Base-by-base conservation (phyloP, 2,797 vertebrate species). In the Limnodromus scolopaceus region DNA sequence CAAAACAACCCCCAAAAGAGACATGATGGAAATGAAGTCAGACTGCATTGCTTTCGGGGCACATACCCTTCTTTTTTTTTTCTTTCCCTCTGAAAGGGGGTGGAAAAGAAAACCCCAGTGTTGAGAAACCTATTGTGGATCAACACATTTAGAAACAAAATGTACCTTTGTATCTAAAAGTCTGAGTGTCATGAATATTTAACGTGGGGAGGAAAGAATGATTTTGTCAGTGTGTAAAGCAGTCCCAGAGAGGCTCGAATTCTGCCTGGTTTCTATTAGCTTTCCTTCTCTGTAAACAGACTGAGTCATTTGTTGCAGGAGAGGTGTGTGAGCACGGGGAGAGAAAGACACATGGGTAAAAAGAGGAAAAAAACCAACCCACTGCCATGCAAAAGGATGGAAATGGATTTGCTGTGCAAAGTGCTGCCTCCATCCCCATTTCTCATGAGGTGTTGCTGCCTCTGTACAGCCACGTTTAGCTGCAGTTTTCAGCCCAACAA, bases 141-240 rank as follows among this genome's bases (percentile, higher is more conserved):
- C 96, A 96, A 97, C 94, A 96, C 95, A 96, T 97, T 98, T 97
- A 96, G 97, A 97, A 98, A 97, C 97, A 98, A 97, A 98, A 98
- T 98, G 98, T 98, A 98, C 97, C 97, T 98, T 97, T 98, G 97
- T 98, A 97, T 97, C 97, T 98, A 97, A 97, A 98, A 97, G 97
- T 97, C 94, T 18, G 92, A 97, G 91, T 71, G 90, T 64, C 94
- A 97, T 98, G 97, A 98, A 98, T 98, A 98, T 98, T 98, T 98
- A 98, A 98, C 43, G 6, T 43, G 18, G 57, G 89, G 93, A 97
- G 96, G 97, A 97, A 97, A 97, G 97, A 98, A 98, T 97, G 97
- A 97, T 98, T 98, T 97, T 97, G 96, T 98, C 98, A 98, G 97
- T 61, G 84, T 93, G 97, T 97, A 97, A 95, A 98, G 97, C 97